A percentile compares a stretch with the other conserved stretches of the same genome.
These are phyloP conservation scores for Thoracochromis brauschi DNA, from an alignment of 2,113 vertebrate species.

Conservation along the genomic window DNA sequence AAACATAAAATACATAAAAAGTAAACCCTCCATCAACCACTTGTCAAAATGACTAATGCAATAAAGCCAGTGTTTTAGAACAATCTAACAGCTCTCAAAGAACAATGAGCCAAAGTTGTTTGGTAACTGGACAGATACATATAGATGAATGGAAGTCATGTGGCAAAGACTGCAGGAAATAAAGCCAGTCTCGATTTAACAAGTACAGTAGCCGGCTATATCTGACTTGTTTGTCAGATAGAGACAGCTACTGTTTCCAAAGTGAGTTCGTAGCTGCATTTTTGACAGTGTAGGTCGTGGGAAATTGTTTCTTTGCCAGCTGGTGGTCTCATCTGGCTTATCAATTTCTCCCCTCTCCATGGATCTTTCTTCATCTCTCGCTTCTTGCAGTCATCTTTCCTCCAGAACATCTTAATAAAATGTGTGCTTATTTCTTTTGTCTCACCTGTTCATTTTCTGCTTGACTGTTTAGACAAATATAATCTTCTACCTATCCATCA, in stretches of 20 bases:
- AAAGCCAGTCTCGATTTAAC: neutral
- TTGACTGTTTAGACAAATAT: neutral
- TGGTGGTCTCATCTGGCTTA: conserved; percentile 40
- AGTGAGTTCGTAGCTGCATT: neutral
- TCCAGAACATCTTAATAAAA: neutral
- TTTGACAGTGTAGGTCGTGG: conserved; percentile 4
- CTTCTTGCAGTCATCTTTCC: neutral
- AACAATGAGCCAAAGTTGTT: neutral
- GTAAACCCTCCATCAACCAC: neutral
- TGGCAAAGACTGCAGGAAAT: neutral
- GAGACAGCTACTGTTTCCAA: neutral
- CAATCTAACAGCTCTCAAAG: conserved; percentile 11
- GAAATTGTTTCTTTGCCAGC: conserved; percentile 33
- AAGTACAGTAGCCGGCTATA: neutral
- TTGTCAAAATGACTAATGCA: neutral
- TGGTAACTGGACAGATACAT: neutral
- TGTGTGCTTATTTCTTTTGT: neutral
- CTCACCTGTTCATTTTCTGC: neutral
- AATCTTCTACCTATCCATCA: neutral
- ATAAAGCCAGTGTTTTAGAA: conserved; percentile 2
- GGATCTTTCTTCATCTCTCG: neutral
- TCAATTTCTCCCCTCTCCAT: neutral
- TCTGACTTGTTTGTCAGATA: neutral
- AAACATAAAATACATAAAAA: neutral
- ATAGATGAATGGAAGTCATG: neutral